These are phyloP conservation scores for Caenorhabditis panamensis DNA, from an alignment of 2,888 invertebrate species.

Conservation along the genomic window DNA sequence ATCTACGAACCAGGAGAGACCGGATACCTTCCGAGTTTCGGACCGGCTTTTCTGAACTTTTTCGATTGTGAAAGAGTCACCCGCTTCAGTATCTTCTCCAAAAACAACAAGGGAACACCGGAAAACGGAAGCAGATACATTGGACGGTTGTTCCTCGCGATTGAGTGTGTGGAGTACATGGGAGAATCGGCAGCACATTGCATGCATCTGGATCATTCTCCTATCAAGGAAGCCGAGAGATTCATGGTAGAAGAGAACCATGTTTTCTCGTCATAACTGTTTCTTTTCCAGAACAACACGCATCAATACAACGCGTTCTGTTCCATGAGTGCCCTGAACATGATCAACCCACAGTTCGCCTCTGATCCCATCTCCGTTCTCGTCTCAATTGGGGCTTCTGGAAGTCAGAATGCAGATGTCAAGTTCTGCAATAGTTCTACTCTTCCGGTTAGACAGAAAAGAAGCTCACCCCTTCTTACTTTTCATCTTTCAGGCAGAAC, in stretches of 20 bases:
- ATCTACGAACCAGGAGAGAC: conserved; percentile 74
- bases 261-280: too few species aligned
- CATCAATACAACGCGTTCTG: conserved; percentile 67
- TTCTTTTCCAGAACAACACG: conserved; percentile 49
- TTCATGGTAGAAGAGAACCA: conserved; percentile 49
- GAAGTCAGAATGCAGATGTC: conserved; percentile 42
- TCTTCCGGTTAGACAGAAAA: too few species aligned
- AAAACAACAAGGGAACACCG: conserved; percentile 42
- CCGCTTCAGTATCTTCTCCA: conserved; percentile 55
- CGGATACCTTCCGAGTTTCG: conserved; percentile 75
- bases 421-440: conserved; percentile 59
- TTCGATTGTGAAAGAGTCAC: conserved; percentile 71
- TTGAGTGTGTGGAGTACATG: conserved; percentile 69
- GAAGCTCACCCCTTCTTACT: background rate
- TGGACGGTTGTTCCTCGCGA: conserved; percentile 68
- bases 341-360: conserved; percentile 74
- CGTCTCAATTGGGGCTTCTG: conserved; percentile 64
- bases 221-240: conserved; percentile 59
- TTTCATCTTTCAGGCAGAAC: conserved; percentile 69
- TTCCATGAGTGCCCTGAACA: conserved; percentile 73
- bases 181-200: conserved; percentile 59
- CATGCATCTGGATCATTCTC: conserved; percentile 53
- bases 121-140: conserved; percentile 68
- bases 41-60: conserved; percentile 74
- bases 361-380: conserved; percentile 66